These are phyloP conservation scores for Tachina grossa DNA, from an alignment of 2,888 invertebrate genomes.

Conservation along the genomic window DNA sequence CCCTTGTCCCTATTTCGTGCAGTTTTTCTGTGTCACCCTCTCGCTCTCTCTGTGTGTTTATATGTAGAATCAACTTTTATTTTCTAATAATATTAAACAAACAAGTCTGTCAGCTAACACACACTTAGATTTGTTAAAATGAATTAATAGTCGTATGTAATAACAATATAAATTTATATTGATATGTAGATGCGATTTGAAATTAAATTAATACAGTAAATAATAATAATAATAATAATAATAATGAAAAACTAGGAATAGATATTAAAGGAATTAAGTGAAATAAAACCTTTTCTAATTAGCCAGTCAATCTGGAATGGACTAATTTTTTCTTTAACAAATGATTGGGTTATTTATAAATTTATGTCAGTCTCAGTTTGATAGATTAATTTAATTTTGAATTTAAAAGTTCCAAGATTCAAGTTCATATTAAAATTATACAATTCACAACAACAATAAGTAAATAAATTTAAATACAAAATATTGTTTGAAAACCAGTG, in stretches of 20 bases:
- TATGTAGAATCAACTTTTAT: conserved; percentile 33
- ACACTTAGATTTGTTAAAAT: not conserved
- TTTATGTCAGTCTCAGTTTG: conserved; percentile 2
- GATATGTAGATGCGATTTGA: conserved; percentile 18
- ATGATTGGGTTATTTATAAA: conserved; percentile 16
- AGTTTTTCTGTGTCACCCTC: not conserved
- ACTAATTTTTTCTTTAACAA: conserved; percentile 36
- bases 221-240: not conserved
- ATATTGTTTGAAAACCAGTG: conserved; percentile 45
- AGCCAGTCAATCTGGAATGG: conserved; percentile 4
- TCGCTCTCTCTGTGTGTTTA: not conserved
- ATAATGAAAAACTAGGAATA: conserved; percentile 12
- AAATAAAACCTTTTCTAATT: conserved; percentile 23
- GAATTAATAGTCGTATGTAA: conserved; percentile 24
- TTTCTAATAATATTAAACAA: conserved; percentile 31
- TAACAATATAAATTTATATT: not conserved
- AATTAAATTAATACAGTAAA: conserved; percentile 30
- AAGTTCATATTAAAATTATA: conserved; percentile 57
- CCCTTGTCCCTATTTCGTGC: not conserved
- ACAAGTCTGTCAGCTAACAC: conserved; percentile 29
- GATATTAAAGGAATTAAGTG: conserved; percentile 20
- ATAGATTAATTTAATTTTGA: conserved; percentile 11
- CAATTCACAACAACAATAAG: conserved; percentile 11
- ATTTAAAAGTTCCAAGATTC: conserved; percentile 50
- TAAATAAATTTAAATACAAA: not conserved